These are phyloP conservation scores for Darwinula stevensoni DNA, from an alignment of 2,888 invertebrate genomes.

Conservation along the genomic window DNA sequence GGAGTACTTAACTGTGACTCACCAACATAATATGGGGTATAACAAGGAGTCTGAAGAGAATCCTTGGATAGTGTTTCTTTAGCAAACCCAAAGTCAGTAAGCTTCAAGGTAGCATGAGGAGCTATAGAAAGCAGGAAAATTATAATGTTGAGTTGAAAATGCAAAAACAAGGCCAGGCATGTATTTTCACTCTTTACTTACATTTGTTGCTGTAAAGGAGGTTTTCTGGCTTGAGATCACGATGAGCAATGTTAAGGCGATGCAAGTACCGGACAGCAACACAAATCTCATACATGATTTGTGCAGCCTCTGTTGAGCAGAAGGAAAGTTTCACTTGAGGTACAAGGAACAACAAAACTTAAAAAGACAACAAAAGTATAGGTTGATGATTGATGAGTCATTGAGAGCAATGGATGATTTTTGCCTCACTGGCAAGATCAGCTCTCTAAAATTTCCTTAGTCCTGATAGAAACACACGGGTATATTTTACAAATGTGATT, in stretches of 20 bases:
- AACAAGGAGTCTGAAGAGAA: conserved; percentile 86
- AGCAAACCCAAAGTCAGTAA: conserved; percentile 98
- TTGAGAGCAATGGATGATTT: no score
- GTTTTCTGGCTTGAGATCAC: conserved; percentile 95
- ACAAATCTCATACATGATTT: conserved; percentile 87
- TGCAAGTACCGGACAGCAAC: conserved; percentile 79
- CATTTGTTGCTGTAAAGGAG: conserved; percentile 37
- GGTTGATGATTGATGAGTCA: no score
- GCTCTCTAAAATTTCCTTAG: no score
- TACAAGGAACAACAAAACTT: conserved; percentile 8
- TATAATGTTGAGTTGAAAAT: neutral
- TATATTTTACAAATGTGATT: no score
- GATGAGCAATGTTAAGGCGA: conserved; percentile 75
- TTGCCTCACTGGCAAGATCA: no score
- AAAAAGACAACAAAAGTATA: no score
- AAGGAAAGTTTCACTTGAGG: neutral
- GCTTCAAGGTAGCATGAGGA: conserved; percentile 41
- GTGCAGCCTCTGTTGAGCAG: conserved; percentile 40
- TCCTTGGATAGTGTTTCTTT: conserved; percentile 67
- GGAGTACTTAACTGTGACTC: conserved; percentile 15
- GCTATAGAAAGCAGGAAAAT: no score
- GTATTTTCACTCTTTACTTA: no score
- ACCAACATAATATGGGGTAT: conserved; percentile 96
- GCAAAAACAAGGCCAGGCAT: no score
- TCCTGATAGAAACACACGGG: no score